Conservation (phyloP, 92 coral and sea anemone genomes). For the Umimayanthus kanabou region DNA sequence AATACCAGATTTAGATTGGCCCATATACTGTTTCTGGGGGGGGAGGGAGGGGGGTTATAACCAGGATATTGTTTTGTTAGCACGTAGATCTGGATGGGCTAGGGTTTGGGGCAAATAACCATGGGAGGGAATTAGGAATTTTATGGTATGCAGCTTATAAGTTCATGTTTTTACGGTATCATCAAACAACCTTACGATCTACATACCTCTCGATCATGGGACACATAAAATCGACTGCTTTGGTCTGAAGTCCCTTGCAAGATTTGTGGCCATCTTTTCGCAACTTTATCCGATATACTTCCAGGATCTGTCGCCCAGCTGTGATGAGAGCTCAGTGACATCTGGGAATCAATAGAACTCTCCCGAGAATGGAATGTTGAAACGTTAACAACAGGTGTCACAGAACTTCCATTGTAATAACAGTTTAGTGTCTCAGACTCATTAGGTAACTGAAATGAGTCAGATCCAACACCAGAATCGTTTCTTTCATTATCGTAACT, state of each 20-base stretch:
- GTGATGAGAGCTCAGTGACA: constrained; percentile 67
- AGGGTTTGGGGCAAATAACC: no score
- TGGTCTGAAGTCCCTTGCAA: neutral
- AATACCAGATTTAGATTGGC: no score
- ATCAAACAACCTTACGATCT: neutral
- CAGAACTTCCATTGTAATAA: constrained; percentile 23
- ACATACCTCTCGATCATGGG: constrained; percentile 12
- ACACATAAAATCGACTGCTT: constrained; percentile 2
- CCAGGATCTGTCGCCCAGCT: constrained; percentile 47
- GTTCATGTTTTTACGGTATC: no score
- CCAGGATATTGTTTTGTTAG: neutral
- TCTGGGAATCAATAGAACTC: constrained; percentile 64
- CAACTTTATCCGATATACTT: neutral
- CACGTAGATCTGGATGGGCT: no score
- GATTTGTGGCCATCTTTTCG: neutral
- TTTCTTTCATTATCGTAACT: constrained; percentile 45
- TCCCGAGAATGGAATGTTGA: constrained; percentile 70
- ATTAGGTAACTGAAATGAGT: constrained; percentile 46
- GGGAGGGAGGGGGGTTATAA: neutral
- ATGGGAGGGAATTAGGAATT: no score
- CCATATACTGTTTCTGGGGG: no score
- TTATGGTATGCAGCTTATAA: neutral
- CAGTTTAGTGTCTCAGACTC: constrained; percentile 32
- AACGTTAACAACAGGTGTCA: constrained; percentile 48
- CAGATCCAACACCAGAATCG: constrained; percentile 67